phyloP scores from a whole-genome alignment of 2,888 invertebrate genomes.

The Timandra comae region DNA sequence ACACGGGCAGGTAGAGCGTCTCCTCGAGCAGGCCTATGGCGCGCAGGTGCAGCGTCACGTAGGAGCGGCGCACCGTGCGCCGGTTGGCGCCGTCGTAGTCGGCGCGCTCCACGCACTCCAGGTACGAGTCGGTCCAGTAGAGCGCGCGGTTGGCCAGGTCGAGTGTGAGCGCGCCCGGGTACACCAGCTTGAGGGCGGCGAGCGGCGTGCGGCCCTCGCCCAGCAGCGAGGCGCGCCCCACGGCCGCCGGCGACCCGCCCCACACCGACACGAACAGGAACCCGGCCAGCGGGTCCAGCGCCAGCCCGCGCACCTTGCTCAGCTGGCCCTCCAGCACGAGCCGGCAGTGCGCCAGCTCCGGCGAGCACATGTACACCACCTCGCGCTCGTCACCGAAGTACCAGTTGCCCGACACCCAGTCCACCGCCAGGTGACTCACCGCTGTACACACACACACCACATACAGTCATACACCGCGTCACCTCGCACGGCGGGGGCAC shows the following conservation, averaged over 20 bases:
- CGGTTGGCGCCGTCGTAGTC: conserved; percentile 85
- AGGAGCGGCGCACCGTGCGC: conserved; percentile 75
- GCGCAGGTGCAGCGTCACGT: conserved; percentile 79
- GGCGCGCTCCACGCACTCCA: conserved; percentile 86
- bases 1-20: conserved; percentile 83
- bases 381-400: conserved; percentile 83
- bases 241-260: conserved; percentile 79
- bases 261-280: conserved; percentile 87
- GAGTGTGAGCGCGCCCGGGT: conserved; percentile 84
- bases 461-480: not conserved
- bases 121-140: conserved; percentile 89
- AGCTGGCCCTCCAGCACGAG: conserved; percentile 81
- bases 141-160: conserved; percentile 83
- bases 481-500: not conserved
- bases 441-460: conserved; percentile 55
- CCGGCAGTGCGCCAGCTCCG: conserved; percentile 79
- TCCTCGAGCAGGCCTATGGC: conserved; percentile 85
- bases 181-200: conserved; percentile 83
- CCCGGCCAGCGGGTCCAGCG: conserved; percentile 80
- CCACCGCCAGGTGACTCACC: conserved; percentile 84
- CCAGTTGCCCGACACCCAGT: conserved; percentile 93
- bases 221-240: conserved; percentile 81
- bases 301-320: conserved; percentile 83
- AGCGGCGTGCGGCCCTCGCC: conserved; percentile 79
- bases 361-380: conserved; percentile 83